Base-by-base conservation (phyloP, 2,888 invertebrate genomes). In the Machimus rusticus region DNA sequence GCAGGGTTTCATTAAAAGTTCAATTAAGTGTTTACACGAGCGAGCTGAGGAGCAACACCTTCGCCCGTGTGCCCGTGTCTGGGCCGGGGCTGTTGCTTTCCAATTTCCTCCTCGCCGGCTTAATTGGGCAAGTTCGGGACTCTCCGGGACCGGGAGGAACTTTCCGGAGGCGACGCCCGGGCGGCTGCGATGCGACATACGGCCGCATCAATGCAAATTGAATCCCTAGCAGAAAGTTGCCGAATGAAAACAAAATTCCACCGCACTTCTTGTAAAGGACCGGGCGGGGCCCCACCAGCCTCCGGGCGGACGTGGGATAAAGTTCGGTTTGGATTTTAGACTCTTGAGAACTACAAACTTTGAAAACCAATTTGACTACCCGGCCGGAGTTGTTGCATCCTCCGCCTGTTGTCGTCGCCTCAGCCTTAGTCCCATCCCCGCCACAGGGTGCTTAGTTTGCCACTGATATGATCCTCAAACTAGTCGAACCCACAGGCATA, bases 161-260 rank as follows among this genome's bases (percentile, higher is more conserved):
- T 81, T 81, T 51, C 34, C n/a, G n/a, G n/a, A n/a, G n/a, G n/a
- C n/a, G n/a, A 46, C 12, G 81, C 34, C 23, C 66, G 23, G 66
- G 23, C 66, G 66, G 28, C 5, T 14, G 8, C 12, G 43, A 31
- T 31, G 81, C 51, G 43, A 31, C 82, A 57, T 66, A 82, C 82
- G 82, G 37, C 57, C 34, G 57, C 51, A 82, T 82, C 82, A 82
- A 82, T 82, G 82, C 82, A 82, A 82, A 82, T 82, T 82, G 82
- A 82, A 82, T 82, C 66, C 31, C 23, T 4, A 82, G 5, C 37
- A 82, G 82, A 57, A 82, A 82, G 82, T 82, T 82, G 37, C 57
- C 66, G 19, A 57, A 82, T 82, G 82, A 82, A 82, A 82, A 82
- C 82, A 82, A 82, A 81, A 82, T 82, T 66, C 14, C 23, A 34